These are phyloP conservation scores for Apoda limacodes DNA, from an alignment of 2,888 invertebrate species.

Conservation along the genomic window DNA sequence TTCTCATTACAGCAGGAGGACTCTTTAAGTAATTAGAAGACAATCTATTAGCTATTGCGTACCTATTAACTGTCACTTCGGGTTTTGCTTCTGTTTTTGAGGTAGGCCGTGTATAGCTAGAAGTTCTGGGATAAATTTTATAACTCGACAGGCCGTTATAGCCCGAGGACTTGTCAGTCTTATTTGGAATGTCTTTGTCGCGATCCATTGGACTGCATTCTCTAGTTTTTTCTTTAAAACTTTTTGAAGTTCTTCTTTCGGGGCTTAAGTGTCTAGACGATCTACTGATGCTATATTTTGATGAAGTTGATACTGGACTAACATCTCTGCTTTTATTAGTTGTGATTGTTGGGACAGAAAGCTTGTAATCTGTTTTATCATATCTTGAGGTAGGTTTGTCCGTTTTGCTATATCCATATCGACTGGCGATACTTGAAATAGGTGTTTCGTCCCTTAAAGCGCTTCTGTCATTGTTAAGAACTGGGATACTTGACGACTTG, in stretches of 20 bases:
- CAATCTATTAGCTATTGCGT: constrained; percentile 51
- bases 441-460: constrained; percentile 47
- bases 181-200: constrained; percentile 67
- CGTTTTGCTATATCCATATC: constrained; percentile 48
- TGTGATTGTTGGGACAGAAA: constrained; percentile 37
- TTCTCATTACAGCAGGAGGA: constrained; percentile 46
- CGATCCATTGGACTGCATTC: constrained; percentile 70
- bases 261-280: constrained; percentile 62
- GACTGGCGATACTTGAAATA: constrained; percentile 49
- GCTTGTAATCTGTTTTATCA: constrained; percentile 63
- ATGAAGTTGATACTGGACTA: constrained; percentile 59
- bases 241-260: constrained; percentile 48
- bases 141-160: constrained; percentile 61
- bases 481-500: constrained; percentile 61
- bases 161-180: constrained; percentile 66
- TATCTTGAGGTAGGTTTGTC: constrained; percentile 34
- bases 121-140: constrained; percentile 64
- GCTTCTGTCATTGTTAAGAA: constrained; percentile 43
- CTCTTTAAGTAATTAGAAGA: constrained; percentile 54
- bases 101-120: constrained; percentile 44
- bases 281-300: constrained; percentile 51
- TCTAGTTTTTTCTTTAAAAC: constrained; percentile 53
- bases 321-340: constrained; percentile 64
- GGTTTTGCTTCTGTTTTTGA: constrained; percentile 41
- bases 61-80: constrained; percentile 42